Conservation (phyloP, 1,140 invertebrate species). For the Drosophila ananassae region DNA sequence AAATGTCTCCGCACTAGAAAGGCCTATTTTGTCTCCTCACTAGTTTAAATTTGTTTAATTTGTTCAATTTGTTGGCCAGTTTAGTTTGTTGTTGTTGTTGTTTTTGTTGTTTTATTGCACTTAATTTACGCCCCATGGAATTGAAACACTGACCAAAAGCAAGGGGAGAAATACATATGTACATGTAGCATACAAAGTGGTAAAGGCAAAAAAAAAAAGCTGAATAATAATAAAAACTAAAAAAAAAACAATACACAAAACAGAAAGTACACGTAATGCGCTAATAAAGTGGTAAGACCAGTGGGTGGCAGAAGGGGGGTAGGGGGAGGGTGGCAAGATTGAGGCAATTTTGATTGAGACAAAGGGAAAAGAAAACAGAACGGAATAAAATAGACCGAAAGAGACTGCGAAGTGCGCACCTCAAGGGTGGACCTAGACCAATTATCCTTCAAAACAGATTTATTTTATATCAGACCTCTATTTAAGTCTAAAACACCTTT, state of each 20-base stretch:
- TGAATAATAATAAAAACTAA: constrained; percentile 1
- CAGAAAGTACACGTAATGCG: constrained; percentile 35
- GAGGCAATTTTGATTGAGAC: constrained; percentile 74
- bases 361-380: constrained; percentile 58
- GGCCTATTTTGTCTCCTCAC: not conserved
- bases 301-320: constrained; percentile 7
- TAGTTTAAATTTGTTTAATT: constrained; percentile 26
- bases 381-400: constrained; percentile 48
- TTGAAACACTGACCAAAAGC: constrained; percentile 51
- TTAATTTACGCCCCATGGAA: constrained; percentile 69
- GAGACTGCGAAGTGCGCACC: constrained; percentile 33
- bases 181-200: not conserved
- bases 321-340: constrained; percentile 57
- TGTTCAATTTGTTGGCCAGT: constrained; percentile 33
- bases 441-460: not conserved
- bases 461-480: not conserved
- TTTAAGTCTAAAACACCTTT: too few relatives aligned
- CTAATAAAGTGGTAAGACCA: constrained; percentile 46
- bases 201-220: constrained; percentile 14
- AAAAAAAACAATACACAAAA: constrained; percentile 5
- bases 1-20: not conserved
- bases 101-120: constrained; percentile 61
- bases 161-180: not conserved
- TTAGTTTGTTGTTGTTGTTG: constrained; percentile 31
- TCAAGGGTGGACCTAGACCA: constrained; percentile 15